These are phyloP conservation scores for Odiellus spinosus DNA, from an alignment of 2,888 invertebrate genomes.

Conservation along the genomic window DNA sequence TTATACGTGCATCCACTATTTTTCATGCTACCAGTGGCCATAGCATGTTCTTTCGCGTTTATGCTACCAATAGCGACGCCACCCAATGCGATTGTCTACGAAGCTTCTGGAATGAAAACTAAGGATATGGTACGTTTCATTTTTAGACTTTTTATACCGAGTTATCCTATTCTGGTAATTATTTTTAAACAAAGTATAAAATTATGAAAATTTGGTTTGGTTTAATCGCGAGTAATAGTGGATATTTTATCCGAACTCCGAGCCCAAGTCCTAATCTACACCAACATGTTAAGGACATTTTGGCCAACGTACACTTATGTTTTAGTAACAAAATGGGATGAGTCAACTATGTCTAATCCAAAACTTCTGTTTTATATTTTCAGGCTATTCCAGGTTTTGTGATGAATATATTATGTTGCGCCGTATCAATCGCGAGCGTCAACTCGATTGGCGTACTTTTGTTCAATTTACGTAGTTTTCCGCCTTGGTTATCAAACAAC, in stretches of 20 bases:
- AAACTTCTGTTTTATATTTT: slow-evolving; percentile 13
- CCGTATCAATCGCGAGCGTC: slow-evolving; percentile 51
- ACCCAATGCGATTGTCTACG: slow-evolving; percentile 82
- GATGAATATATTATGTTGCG: slow-evolving; percentile 54
- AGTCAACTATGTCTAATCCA: no score
- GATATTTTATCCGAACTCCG: no score
- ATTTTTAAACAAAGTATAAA: neutral
- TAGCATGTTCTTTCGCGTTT: slow-evolving; percentile 75
- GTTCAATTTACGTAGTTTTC: slow-evolving; percentile 33
- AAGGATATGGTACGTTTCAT: slow-evolving; percentile 49
- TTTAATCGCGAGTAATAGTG: no score
- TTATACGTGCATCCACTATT: slow-evolving; percentile 66
- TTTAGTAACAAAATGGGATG: no score
- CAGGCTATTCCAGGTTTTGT: slow-evolving; percentile 58
- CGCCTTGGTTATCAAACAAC: slow-evolving; percentile 25
- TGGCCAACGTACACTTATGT: no score
- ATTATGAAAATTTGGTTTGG: no score
- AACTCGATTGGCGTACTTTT: slow-evolving; percentile 47
- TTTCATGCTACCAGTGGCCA: slow-evolving; percentile 71
- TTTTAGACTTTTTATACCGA: neutral
- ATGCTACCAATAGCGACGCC: slow-evolving; percentile 89
- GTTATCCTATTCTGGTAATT: neutral
- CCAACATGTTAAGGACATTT: no score
- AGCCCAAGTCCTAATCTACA: no score
- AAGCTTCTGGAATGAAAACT: slow-evolving; percentile 60